phyloP scores from a whole-genome alignment of 2,797 vertebrate genomes.

The Salarias fasciatus region DNA sequence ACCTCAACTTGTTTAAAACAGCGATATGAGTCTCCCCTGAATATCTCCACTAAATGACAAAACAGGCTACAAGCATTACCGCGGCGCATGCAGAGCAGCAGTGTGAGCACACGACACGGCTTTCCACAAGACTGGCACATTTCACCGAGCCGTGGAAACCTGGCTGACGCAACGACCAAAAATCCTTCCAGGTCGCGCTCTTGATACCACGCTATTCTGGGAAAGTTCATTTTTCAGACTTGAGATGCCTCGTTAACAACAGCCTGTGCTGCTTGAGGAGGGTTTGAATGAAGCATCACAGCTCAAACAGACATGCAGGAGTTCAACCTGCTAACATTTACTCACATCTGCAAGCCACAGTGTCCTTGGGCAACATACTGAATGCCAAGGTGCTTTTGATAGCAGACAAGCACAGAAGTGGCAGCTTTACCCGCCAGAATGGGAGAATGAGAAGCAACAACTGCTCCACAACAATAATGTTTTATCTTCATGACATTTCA shows the following conservation, averaged over 20 bases:
- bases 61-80: constrained; percentile 45
- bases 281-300: not conserved
- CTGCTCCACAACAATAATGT: no score
- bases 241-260: constrained; percentile 1
- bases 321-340: not conserved
- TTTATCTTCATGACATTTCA: no score
- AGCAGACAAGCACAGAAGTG: no score
- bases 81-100: constrained; percentile 28
- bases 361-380: not conserved
- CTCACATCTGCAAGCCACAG: not conserved
- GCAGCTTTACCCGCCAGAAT: no score
- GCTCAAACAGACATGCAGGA: not conserved
- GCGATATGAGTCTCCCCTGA: constrained; percentile 53
- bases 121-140: constrained; percentile 47
- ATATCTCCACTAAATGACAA: constrained; percentile 54
- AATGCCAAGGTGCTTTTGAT: not conserved
- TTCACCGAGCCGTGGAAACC: constrained; percentile 49
- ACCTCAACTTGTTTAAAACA: constrained; percentile 54
- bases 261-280: not conserved
- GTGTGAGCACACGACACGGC: constrained; percentile 37
- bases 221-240: constrained; percentile 15
- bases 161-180: constrained; percentile 36
- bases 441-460: no score
- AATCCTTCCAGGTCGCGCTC: constrained; percentile 10
- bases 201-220: constrained; percentile 29